phyloP scores from a whole-genome alignment of 2,888 invertebrate species.

The Tubulanus polymorphus region DNA sequence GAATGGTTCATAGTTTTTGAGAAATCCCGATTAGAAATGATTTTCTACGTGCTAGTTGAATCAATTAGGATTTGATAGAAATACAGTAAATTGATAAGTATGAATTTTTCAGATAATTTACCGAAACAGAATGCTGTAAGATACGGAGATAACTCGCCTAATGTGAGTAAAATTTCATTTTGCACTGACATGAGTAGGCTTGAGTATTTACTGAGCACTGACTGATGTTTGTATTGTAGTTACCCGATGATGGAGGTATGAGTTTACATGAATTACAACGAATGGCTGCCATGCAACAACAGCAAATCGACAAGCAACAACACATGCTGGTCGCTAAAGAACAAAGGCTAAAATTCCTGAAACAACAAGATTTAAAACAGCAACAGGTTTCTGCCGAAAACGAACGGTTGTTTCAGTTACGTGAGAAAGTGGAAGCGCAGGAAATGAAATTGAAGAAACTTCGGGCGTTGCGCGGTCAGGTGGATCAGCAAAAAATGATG shows the following conservation, averaged over 20 bases:
- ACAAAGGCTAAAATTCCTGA: constrained; percentile 87
- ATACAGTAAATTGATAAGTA: too few relatives aligned
- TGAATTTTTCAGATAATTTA: too few relatives aligned
- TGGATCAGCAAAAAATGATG: constrained; percentile 86
- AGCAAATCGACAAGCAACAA: constrained; percentile 95
- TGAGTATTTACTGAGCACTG: too few relatives aligned
- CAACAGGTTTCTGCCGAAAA: constrained; percentile 70
- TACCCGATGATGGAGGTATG: constrained; percentile 45
- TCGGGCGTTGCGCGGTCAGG: constrained; percentile 86
- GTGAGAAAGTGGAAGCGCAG: constrained; percentile 90
- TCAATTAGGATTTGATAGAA: too few relatives aligned
- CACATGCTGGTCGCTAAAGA: constrained; percentile 84
- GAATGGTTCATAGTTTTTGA: too few relatives aligned
- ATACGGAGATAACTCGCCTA: too few relatives aligned
- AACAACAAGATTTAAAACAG: constrained; percentile 79
- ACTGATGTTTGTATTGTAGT: constrained; percentile 24
- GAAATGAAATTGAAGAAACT: constrained; percentile 89
- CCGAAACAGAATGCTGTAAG: too few relatives aligned
- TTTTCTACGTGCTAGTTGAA: too few relatives aligned
- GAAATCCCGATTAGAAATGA: too few relatives aligned
- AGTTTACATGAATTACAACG: constrained; percentile 88
- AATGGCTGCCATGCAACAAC: constrained; percentile 96
- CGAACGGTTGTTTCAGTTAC: constrained; percentile 77
- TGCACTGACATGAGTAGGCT: too few relatives aligned
- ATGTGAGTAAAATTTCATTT: too few relatives aligned